Base-by-base conservation (phyloP, 2,888 invertebrate genomes). In the Polydrusus cervinus region DNA sequence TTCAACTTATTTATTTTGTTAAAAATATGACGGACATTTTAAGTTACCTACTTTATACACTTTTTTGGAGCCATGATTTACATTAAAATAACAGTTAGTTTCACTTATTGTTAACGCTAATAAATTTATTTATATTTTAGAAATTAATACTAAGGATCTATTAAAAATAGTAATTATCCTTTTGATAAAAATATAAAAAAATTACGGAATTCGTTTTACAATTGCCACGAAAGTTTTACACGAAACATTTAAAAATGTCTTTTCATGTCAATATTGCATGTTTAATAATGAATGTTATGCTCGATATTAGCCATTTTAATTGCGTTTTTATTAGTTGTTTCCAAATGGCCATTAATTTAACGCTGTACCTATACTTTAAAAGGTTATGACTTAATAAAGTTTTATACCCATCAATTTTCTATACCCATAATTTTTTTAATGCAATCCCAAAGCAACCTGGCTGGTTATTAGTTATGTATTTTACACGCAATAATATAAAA, bases 391-490 rank as follows among this genome's bases (percentile, higher is more conserved):
- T 45, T 40, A 3, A 40, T 40, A 40, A 9, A 40, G 13, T 40
- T 45, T 45, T n/a, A 45, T 45, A 14, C n/a, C 13, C 14, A 45
- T 45, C 45, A 45, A 45, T 45, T 45, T 45, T 45, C 13, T 45
- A 5, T 45, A 45, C 45, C 45, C 10, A 14, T 45, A n/a, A 45
- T 45, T 45, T 45, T 45, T 14, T 45, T 45, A 14, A 45, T 45
- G n/a, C 14, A 45, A 5, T n/a, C 5, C 14, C 7, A 45, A 45
- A 45, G 14, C 14, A 6, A 14, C 45, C 14, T n/a, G 45, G n/a
- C 45, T 8, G 14, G 14, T n/a, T 45, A 45, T 45, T n/a, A 45
- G 45, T 45, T 5, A n/a, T n/a, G 10, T n/a, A 45, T 9, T 45
- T n/a, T 6, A 3, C 45, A 45, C 14, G 45, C 45, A 14, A 45